These are phyloP conservation scores for Cephus pygmeus DNA, from an alignment of 2,888 invertebrate genomes.

Conservation along the genomic window DNA sequence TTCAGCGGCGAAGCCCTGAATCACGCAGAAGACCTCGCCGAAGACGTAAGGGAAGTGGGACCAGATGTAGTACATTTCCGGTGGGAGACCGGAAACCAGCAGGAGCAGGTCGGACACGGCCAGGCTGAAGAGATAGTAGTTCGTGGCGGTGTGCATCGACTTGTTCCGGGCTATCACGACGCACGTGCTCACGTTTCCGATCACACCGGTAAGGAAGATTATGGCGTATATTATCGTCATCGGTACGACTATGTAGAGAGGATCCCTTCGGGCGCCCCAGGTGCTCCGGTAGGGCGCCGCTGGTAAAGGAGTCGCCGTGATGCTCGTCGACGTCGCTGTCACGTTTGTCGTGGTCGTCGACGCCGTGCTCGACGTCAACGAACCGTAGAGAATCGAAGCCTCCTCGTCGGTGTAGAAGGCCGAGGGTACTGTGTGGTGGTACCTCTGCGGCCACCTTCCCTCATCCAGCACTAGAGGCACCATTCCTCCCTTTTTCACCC, in stretches of 20 bases:
- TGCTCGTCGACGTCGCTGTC: conserved; percentile 76
- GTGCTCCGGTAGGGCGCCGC: conserved; percentile 66
- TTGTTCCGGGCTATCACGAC: conserved; percentile 83
- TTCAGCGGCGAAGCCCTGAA: conserved; percentile 83
- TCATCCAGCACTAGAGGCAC: conserved; percentile 8
- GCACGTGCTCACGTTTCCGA: conserved; percentile 87
- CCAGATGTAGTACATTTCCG: conserved; percentile 85
- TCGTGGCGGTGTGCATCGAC: conserved; percentile 88
- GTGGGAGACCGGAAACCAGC: conserved; percentile 81
- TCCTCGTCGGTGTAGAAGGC: conserved; percentile 3
- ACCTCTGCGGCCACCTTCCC: conserved; percentile 16
- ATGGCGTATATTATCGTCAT: conserved; percentile 77
- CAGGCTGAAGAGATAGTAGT: conserved; percentile 89
- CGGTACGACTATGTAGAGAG: conserved; percentile 68
- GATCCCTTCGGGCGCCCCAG: conserved; percentile 60
- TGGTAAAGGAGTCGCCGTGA: conserved; percentile 81
- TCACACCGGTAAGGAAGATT: conserved; percentile 84
- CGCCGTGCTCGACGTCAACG: background rate
- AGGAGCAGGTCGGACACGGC: conserved; percentile 88
- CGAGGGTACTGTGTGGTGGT: conserved; percentile 14
- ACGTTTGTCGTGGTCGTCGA: conserved; percentile 71
- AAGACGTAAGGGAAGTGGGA: conserved; percentile 88
- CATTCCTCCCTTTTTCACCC: no score
- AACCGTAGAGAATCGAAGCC: conserved; percentile 8
- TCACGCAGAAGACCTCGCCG: conserved; percentile 83